Conservation (phyloP, 2,113 vertebrate genomes). For the Ivindomyrus marchei region DNA sequence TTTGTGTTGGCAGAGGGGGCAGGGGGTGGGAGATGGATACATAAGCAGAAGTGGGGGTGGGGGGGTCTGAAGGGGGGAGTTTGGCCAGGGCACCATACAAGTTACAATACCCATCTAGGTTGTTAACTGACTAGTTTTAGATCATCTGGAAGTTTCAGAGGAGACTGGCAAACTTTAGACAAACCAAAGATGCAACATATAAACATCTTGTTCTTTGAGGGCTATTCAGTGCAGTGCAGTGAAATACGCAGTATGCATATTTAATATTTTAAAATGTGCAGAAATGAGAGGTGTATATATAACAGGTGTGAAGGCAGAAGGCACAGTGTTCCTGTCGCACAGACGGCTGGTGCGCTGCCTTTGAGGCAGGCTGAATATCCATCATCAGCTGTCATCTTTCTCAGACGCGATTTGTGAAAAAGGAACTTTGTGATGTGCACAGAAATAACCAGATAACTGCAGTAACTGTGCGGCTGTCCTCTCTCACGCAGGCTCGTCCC, state of each 20-base stretch:
- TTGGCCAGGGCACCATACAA: neutral
- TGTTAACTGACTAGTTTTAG: neutral
- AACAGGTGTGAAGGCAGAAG: too few species aligned
- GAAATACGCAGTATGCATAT: neutral
- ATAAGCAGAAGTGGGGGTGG: too few species aligned
- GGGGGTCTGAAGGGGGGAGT: too few species aligned
- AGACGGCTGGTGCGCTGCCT: too few species aligned
- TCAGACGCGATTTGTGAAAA: too few species aligned
- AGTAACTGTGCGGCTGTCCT: too few species aligned
- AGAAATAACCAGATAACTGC: too few species aligned
- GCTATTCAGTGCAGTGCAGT: neutral
- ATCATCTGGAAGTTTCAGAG: neutral
- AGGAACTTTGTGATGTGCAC: too few species aligned
- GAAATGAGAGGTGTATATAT: neutral
- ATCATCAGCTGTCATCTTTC: too few species aligned
- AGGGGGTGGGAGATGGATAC: neutral
- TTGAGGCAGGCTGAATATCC: too few species aligned
- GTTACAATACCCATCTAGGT: neutral
- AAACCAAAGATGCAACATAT: neutral
- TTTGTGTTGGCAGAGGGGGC: neutral
- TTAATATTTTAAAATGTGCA: neutral
- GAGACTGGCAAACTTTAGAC: neutral
- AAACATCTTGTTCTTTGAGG: neutral
- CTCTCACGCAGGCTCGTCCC: too few species aligned
- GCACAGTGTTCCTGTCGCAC: too few species aligned